Evolutionary conservation across 2,113 vertebrate species (phyloP).

Genomic region (Rafetus swinhoei): DNA sequence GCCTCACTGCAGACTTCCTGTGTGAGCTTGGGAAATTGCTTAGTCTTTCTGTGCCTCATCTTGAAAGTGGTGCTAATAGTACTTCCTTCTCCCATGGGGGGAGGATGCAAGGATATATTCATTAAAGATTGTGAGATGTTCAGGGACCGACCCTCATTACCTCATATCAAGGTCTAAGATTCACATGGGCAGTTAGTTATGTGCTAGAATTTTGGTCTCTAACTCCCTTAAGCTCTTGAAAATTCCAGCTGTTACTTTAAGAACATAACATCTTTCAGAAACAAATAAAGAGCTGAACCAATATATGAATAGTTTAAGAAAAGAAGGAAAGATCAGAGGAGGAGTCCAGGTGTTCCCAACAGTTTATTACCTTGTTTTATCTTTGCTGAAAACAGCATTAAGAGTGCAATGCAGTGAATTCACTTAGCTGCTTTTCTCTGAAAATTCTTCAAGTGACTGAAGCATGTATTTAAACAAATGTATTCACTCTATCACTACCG

Average conservation of each 20-base stretch:
- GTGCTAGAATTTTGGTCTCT: neutral
- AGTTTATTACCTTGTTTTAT: neutral
- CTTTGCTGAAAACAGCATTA: neutral
- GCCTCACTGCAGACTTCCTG: accelerated
- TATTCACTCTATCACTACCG: conserved; percentile 22
- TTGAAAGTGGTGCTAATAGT: neutral
- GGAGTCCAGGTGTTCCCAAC: neutral
- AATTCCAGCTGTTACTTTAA: neutral
- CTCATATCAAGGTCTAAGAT: neutral
- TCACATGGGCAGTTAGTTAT: neutral
- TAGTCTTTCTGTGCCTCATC: neutral
- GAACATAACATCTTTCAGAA: neutral
- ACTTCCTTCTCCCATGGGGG: accelerated
- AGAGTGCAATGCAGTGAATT: conserved; percentile 15
- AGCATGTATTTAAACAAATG: conserved; percentile 58
- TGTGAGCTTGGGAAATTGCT: neutral
- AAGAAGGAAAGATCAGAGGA: too few species aligned
- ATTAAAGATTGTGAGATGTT: neutral
- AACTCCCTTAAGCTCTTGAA: neutral
- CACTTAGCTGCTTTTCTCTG: neutral
- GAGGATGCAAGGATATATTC: neutral
- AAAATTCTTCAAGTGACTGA: conserved; percentile 8
- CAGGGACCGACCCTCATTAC: too few species aligned
- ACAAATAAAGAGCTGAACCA: neutral
- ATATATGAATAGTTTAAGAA: neutral